Evolutionary conservation across 2,888 invertebrate genomes (phyloP), one percentile per base, ranked within the genome.

Genomic region (Lasius fuliginosus): DNA sequence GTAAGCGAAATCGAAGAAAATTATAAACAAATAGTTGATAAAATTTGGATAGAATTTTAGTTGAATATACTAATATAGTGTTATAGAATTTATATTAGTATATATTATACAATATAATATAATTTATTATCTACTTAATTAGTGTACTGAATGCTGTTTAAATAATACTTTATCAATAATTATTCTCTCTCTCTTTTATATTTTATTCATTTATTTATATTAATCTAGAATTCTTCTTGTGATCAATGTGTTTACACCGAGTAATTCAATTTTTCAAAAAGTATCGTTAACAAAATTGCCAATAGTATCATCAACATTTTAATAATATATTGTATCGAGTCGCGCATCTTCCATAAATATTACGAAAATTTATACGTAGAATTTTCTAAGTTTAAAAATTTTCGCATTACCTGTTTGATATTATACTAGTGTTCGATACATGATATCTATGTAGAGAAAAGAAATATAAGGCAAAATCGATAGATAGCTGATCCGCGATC

Each of bases 1-100:
- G 58, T 18, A 18, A 53, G 33, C 71, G 73, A n/a, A 71, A 60
- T 71, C 18, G 79, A 71, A 65, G 79, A 46, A 60, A 81, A 30
- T 71, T 60, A 58, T 8, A 75, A 81, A 79, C 33, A 62, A 65
- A 74, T 64, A 12, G 53, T 64, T 9, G 30, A 18, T 23, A 64
- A 30, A 33, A 5, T 67, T 40, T 40, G 4, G 15, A 23, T 8
- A 18, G 11, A 65, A 53, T 12, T 30, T 27, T 30, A 42, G 3
- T 58, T 15, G 53, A 76, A 53, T 4, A 11, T 40, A 9, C 30
- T 12, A 46, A 46, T 49, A 49, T 49, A 49, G 15, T 49, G 5
- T 18, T 49, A 6, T 18, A 49, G 4, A 49, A 18, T 49, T 53
- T 53, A n/a, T 2, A n/a, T 8, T 8, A n/a, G n/a, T 53, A 53